phyloP scores from a whole-genome alignment of 2,113 vertebrate genomes.

The Tenebrosternarchus preto region DNA sequence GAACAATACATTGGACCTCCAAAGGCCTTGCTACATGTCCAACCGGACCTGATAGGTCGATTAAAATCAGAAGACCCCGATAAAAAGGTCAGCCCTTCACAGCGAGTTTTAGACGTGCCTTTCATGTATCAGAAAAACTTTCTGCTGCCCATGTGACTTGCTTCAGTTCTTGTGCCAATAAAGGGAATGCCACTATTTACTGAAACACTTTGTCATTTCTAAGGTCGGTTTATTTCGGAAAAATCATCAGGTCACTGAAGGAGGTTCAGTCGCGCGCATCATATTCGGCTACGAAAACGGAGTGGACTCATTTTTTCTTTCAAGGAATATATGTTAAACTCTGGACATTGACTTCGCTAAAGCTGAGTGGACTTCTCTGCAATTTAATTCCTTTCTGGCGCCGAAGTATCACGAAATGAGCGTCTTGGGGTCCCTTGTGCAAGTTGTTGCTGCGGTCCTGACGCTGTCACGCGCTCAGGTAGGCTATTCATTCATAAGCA shows the following conservation, averaged over 20 bases:
- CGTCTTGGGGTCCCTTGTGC: constrained; percentile 62
- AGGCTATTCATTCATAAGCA: constrained; percentile 32
- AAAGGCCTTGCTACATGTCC: neutral
- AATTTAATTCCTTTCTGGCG: constrained; percentile 18
- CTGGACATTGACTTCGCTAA: neutral
- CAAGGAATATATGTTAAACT: constrained; percentile 30
- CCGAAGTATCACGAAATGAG: constrained; percentile 67
- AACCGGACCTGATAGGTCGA: neutral
- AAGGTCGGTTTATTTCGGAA: too few relatives aligned
- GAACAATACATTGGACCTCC: neutral
- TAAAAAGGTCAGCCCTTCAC: neutral
- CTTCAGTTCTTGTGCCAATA: too few relatives aligned
- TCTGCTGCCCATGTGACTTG: too few relatives aligned
- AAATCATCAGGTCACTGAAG: neutral
- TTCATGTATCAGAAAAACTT: neutral
- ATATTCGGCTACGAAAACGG: neutral
- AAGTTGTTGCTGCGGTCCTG: constrained; percentile 67
- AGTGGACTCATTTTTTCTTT: neutral
- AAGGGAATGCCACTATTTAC: too few relatives aligned
- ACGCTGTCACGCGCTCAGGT: constrained; percentile 77
- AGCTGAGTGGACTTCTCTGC: constrained; percentile 52
- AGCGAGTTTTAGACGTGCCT: neutral
- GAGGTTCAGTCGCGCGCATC: neutral
- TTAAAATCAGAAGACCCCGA: neutral
- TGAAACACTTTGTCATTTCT: too few relatives aligned